Conservation (phyloP, 1,140 invertebrate genomes). For the Helicorthomorpha holstii region DNA sequence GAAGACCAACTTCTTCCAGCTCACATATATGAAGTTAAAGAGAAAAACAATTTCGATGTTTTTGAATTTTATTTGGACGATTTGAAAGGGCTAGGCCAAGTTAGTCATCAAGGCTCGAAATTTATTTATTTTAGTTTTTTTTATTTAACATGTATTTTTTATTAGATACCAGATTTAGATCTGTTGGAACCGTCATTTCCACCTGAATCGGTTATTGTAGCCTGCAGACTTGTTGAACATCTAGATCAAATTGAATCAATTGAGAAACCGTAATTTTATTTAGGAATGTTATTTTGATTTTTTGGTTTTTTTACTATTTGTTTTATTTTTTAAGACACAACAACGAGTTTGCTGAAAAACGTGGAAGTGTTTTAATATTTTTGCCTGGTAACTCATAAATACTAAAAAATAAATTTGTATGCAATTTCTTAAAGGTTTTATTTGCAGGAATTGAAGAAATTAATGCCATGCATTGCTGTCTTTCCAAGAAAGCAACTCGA, state of each 20-base stretch:
- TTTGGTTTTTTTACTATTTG: conserved; percentile 15
- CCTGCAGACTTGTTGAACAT: conserved; percentile 40
- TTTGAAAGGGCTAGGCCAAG: conserved; percentile 24
- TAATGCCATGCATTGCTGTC: neutral
- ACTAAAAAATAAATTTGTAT: neutral
- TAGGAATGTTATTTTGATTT: conserved; percentile 9
- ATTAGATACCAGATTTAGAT: conserved; percentile 17
- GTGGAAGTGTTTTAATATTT: conserved; percentile 63
- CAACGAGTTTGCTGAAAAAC: conserved; percentile 17
- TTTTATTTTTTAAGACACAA: neutral
- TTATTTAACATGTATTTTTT: neutral
- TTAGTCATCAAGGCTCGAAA: conserved; percentile 18
- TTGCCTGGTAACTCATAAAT: conserved; percentile 45
- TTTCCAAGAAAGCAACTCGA: neutral
- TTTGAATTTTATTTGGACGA: conserved; percentile 52
- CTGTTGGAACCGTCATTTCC: conserved; percentile 18
- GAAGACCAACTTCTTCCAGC: conserved; percentile 25
- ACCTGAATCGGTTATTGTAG: conserved; percentile 18
- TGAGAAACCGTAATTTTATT: conserved; percentile 18
- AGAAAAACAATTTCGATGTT: conserved; percentile 29
- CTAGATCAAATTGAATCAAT: conserved; percentile 52
- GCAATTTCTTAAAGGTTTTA: neutral
- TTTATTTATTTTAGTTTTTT: conserved; percentile 2
- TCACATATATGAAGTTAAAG: conserved; percentile 39
- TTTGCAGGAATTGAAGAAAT: neutral